Evolutionary conservation across 2,113 vertebrate species (phyloP).

Genomic region (Anthoscopus minutus): DNA sequence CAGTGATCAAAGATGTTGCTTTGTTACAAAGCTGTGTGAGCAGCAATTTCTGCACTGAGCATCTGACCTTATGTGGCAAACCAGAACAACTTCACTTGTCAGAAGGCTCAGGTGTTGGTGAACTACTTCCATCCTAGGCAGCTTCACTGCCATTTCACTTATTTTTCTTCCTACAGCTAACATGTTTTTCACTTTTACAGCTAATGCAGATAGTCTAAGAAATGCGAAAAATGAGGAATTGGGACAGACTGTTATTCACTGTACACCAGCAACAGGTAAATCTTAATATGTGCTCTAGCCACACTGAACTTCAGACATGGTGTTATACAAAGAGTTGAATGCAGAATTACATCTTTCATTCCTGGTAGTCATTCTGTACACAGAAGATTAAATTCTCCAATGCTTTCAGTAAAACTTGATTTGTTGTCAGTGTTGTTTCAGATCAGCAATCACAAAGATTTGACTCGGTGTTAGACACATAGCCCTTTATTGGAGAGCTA

Average conservation of each 20-base stretch:
- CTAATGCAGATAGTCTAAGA: slow-evolving; percentile 57
- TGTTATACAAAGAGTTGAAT: background rate
- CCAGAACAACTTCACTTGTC: background rate
- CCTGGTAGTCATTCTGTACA: background rate
- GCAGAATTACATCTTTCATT: background rate
- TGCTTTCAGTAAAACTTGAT: background rate
- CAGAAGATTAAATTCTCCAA: background rate
- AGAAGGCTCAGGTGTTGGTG: background rate
- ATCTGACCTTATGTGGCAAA: background rate
- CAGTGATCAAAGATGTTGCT: background rate
- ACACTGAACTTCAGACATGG: background rate
- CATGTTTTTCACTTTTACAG: slow-evolving; percentile 7
- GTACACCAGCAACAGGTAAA: slow-evolving; percentile 90
- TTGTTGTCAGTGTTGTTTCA: background rate
- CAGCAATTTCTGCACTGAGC: background rate
- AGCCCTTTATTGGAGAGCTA: background rate
- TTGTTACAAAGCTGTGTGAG: background rate
- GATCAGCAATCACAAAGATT: background rate
- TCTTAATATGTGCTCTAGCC: background rate
- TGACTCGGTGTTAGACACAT: background rate
- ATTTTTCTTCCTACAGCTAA: background rate
- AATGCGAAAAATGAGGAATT: slow-evolving; percentile 78
- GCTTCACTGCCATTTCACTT: background rate
- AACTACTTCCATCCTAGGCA: background rate
- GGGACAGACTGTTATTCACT: slow-evolving; percentile 85